Evolutionary conservation across 1,140 invertebrate genomes (phyloP).

Genomic region (Hylaeus anthracinus): DNA sequence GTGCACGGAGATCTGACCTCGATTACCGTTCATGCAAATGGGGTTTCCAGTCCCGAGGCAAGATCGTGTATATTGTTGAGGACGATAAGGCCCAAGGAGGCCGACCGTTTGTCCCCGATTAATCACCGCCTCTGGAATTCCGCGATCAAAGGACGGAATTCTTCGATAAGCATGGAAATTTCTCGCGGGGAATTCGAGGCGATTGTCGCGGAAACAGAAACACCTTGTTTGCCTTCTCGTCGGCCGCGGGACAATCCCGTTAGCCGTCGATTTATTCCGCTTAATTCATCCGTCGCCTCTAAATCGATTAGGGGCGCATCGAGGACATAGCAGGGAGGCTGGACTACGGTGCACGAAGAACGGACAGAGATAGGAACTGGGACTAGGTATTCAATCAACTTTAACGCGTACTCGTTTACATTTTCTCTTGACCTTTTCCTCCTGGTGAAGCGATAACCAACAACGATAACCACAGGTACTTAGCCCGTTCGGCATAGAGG

Average conservation of each 20-base stretch:
- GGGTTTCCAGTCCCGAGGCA: constrained; percentile 36
- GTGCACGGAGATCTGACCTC: constrained; percentile 40
- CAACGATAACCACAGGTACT: no score
- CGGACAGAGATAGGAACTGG: background rate
- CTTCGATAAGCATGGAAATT: background rate
- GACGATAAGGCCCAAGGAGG: constrained; percentile 32
- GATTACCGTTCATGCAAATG: constrained; percentile 45
- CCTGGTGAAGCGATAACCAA: no score
- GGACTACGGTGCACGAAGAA: background rate
- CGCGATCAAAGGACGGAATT: constrained; percentile 8
- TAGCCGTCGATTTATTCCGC: background rate
- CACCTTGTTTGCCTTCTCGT: background rate
- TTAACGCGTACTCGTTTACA: no score
- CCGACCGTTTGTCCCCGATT: constrained; percentile 22
- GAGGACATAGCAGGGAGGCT: background rate
- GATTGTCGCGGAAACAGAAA: background rate
- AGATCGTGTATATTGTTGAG: constrained; percentile 55
- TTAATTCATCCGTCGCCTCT: background rate
- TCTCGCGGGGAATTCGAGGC: background rate
- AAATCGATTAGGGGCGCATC: background rate
- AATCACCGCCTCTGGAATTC: constrained; percentile 11
- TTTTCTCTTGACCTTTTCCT: no score
- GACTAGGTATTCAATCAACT: no score
- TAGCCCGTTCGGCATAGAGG: no score
- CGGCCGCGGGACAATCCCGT: background rate